Base-by-base conservation (phyloP, 2,113 vertebrate species). In the Vulpes ferrilata region DNA sequence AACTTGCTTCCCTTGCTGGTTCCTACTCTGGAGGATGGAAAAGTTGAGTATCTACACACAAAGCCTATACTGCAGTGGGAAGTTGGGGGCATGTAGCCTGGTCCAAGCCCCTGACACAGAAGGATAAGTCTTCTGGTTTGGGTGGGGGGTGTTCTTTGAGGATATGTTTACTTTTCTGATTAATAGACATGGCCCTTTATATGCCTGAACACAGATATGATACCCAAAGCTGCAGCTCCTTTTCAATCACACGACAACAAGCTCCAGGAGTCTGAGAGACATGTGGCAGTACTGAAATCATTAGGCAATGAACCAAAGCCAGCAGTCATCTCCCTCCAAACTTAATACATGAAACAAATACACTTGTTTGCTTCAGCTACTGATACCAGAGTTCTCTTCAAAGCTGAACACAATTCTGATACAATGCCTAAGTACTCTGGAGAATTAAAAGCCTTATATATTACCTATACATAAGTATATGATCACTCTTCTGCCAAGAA, bases 401-500 rank as follows among this genome's bases (percentile, higher is more conserved):
- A 86, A 90, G 51, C 30, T 73, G 55, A 93, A 83, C 48, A 89
- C 17, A 92, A 87, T 92, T 91, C 35, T 93, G 32, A 93, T 80
- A 88, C 25, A 96, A 89, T 53, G 60, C 17, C 0, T 64, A 90
- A 80, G 80, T 53, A 69, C 59, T 57, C 30, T 65, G 35, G 76
- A 84, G 57, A 94, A 97, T 90, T 87, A 94, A 93, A 96, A 97
- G 53, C 32, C 76, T 15, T 78, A 27, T 13, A 48, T 27, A 12
- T 84, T 90, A 60, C 76, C 11, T 78, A 27, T 19, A 48, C 23
- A 12, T 84, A 92, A 60, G n/a, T 65, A 55, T 55, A 25, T 12
- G 16, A 85, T 92, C 43, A 59, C 87, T 90, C 62, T 59, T 89
- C 60, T 95, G 93, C 88, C 93, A 96, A 94, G 51, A 86, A 93